Percentiles rank a stretch among this genome's conserved stretches.
These are phyloP conservation scores for Brachionus angularis DNA, from an alignment of 1,140 invertebrate species.

Conservation along the genomic window DNA sequence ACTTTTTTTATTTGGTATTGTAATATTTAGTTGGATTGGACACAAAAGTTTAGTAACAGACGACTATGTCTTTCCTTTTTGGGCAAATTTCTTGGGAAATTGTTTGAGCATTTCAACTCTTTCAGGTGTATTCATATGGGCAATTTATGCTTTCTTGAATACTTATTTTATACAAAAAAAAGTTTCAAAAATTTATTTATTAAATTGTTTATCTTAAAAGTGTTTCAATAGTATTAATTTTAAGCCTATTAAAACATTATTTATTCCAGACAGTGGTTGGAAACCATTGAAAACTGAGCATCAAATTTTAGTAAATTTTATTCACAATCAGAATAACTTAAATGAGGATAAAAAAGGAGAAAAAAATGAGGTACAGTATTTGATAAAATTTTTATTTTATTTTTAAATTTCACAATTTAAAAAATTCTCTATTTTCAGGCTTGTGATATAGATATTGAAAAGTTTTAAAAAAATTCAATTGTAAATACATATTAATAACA, in stretches of 20 bases:
- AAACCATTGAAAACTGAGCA: slow-evolving; percentile 10
- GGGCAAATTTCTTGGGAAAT: slow-evolving; percentile 16
- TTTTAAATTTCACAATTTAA: too few relatives aligned
- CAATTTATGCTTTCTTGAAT: background rate
- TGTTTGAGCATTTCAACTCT: background rate
- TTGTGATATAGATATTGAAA: too few relatives aligned
- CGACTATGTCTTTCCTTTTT: slow-evolving; percentile 10
- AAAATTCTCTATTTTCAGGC: too few relatives aligned
- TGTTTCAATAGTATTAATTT: background rate
- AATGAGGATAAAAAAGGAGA: background rate
- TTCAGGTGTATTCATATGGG: slow-evolving; percentile 27
- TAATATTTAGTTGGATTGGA: slow-evolving; percentile 7
- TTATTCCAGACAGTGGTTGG: slow-evolving; percentile 8
- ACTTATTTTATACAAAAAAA: slow-evolving; percentile 8
- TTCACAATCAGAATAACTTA: background rate
- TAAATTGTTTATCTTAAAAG: too few relatives aligned
- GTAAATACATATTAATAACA: too few relatives aligned
- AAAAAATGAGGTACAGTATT: background rate
- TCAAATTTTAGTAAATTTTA: background rate
- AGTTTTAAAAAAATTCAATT: too few relatives aligned
- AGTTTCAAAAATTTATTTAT: background rate
- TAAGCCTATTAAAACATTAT: background rate
- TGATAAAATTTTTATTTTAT: too few relatives aligned
- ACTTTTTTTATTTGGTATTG: background rate
- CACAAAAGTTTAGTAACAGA: background rate